Conservation (phyloP, 2,797 vertebrate species). For the Gymnocypris eckloni region DNA sequence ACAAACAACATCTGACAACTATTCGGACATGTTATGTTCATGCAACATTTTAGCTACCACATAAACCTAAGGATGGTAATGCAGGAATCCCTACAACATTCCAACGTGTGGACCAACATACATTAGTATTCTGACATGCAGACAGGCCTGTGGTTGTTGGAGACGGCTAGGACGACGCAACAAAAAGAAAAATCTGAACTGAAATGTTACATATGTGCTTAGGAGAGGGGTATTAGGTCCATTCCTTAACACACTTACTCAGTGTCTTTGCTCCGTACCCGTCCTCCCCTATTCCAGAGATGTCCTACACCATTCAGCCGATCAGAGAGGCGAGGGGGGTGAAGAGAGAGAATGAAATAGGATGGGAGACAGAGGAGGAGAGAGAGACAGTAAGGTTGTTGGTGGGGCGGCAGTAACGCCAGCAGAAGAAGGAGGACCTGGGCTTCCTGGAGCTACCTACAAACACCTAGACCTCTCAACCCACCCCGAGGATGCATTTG, state of each 20-base stretch:
- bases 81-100: slow-evolving; percentile 32
- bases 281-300: slow-evolving; percentile 99
- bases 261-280: slow-evolving; percentile 99
- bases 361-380: slow-evolving; percentile 66
- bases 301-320: slow-evolving; percentile 89
- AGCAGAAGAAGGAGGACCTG: slow-evolving; percentile 80
- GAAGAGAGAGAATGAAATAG: slow-evolving; percentile 79
- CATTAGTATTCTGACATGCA: slow-evolving; percentile 40
- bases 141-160: slow-evolving; percentile 17
- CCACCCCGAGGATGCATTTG: slow-evolving; percentile 55
- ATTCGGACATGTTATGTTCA: slow-evolving; percentile 6
- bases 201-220: slow-evolving; percentile 52
- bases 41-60: slow-evolving; percentile 36
- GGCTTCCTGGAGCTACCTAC: slow-evolving; percentile 74
- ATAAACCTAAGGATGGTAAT: slow-evolving; percentile 25
- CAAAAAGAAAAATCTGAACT: slow-evolving; percentile 59
- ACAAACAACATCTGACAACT: slow-evolving; percentile 21
- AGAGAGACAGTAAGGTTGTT: slow-evolving; percentile 76
- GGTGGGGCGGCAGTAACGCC: slow-evolving; percentile 86
- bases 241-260: slow-evolving; percentile 96
- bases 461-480: slow-evolving; percentile 62
- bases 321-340: slow-evolving; percentile 85
- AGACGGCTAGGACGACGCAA: slow-evolving; percentile 21
- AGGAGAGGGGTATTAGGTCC: slow-evolving; percentile 69
- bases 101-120: slow-evolving; percentile 11